Evolutionary conservation across 2,888 invertebrate genomes (phyloP).

Genomic region (Brachycybe producta): DNA sequence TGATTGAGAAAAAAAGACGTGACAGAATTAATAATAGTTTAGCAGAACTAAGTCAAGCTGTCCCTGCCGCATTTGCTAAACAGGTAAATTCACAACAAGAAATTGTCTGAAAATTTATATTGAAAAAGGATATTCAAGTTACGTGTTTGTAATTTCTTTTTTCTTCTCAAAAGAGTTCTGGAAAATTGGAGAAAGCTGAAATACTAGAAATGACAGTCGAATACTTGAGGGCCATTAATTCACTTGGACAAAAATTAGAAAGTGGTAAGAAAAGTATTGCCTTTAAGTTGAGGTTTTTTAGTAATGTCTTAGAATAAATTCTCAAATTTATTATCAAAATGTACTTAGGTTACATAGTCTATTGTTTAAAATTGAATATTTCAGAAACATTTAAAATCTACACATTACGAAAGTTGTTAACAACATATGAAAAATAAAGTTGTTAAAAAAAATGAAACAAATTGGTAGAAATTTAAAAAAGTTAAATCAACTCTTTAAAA

Average conservation of each 20-base stretch:
- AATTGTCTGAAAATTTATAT: too few relatives aligned
- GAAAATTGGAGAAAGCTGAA: constrained; percentile 17
- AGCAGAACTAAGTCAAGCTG: constrained; percentile 12
- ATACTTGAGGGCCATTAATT: constrained; percentile 14
- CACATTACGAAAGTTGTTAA: too few relatives aligned
- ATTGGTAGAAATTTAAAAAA: too few relatives aligned
- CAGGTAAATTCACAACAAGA: constrained; percentile 9
- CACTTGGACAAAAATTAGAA: constrained; percentile 9
- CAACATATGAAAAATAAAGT: too few relatives aligned
- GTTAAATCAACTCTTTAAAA: too few relatives aligned
- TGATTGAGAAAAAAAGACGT: constrained; percentile 14
- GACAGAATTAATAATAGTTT: constrained; percentile 17
- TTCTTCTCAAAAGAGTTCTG: constrained; percentile 2
- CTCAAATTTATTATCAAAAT: too few relatives aligned
- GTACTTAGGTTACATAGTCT: too few relatives aligned
- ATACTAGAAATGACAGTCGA: constrained; percentile 18
- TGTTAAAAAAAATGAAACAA: too few relatives aligned
- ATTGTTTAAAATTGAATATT: too few relatives aligned
- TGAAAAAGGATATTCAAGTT: not conserved
- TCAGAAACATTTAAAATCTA: too few relatives aligned
- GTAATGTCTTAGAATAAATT: too few relatives aligned
- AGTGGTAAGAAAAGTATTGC: not conserved
- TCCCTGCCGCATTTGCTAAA: constrained; percentile 16
- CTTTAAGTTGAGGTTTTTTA: too few relatives aligned
- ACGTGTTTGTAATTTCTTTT: constrained; percentile 2